Percentiles rank a stretch among this genome's conserved stretches.
Evolutionary conservation across 2,888 invertebrate species (phyloP).

Genomic region (Sipunculus nudus): DNA sequence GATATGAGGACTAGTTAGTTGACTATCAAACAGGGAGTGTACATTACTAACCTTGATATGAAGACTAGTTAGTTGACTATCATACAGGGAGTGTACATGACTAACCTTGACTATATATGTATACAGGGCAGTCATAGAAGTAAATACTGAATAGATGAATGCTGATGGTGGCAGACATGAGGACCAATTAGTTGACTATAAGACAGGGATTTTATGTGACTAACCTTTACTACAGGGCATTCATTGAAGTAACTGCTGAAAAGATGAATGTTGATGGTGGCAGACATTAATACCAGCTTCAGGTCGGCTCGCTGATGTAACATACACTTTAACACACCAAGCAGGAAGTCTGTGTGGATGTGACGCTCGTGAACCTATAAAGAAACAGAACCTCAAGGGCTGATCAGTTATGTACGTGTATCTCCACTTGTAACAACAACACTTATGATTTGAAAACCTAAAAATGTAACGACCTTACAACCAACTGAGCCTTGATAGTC

Average conservation of each 20-base stretch:
- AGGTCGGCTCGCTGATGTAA: slow-evolving; percentile 80
- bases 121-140: slow-evolving; percentile 83
- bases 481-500: no score
- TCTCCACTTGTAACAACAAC: background rate
- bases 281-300: slow-evolving; percentile 93
- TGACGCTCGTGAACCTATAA: slow-evolving; percentile 86
- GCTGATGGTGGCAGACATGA: slow-evolving; percentile 99
- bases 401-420: background rate
- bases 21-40: no score
- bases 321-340: slow-evolving; percentile 93
- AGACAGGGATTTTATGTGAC: no score
- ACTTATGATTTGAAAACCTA: background rate
- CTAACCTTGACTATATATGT: slow-evolving; percentile 76
- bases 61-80: no score
- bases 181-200: no score
- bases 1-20: no score
- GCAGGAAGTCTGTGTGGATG: slow-evolving; percentile 80
- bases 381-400: no score
- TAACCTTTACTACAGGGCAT: slow-evolving; percentile 77
- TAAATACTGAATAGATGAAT: slow-evolving; percentile 91
- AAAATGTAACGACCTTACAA: no score
- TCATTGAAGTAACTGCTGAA: slow-evolving; percentile 91
- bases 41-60: no score
- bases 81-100: no score
- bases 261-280: slow-evolving; percentile 96